phyloP scores from a whole-genome alignment of 37 sponge, comb jelly and placozoan species.

The Aplysina aerophoba region DNA sequence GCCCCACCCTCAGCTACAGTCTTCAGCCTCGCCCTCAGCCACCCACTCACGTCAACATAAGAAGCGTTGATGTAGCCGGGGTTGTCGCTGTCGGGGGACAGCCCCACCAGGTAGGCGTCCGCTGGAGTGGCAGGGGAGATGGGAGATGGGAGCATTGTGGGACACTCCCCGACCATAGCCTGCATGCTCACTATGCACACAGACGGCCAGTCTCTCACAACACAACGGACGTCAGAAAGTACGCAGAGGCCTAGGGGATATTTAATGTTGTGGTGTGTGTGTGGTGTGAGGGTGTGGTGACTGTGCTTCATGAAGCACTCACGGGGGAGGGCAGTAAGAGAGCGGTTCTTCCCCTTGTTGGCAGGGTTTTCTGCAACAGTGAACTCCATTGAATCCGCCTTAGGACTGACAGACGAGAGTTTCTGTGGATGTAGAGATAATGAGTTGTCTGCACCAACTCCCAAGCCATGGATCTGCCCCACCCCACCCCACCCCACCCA shows the following conservation, averaged over 20 bases:
- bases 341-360: slow-evolving; percentile 76
- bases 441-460: too few relatives aligned
- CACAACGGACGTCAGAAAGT: not conserved
- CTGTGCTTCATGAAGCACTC: not conserved
- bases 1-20: too few relatives aligned
- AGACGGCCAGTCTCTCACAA: too few relatives aligned
- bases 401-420: slow-evolving; percentile 38
- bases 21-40: too few relatives aligned
- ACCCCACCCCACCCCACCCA: not conserved
- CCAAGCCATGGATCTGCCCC: not conserved
- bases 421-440: not conserved
- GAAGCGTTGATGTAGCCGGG: slow-evolving; percentile 21
- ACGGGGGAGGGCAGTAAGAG: slow-evolving; percentile 64
- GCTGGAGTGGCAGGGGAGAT: slow-evolving; percentile 4
- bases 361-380: slow-evolving; percentile 62
- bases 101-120: not conserved
- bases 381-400: slow-evolving; percentile 68
- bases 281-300: not conserved
- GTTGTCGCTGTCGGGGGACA: not conserved
- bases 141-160: not conserved
- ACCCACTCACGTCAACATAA: not conserved
- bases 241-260: too few relatives aligned
- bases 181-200: too few relatives aligned
- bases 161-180: too few relatives aligned
- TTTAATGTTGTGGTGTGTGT: not conserved